Conservation (phyloP, 2,113 vertebrate genomes). For the Aix galericulata region DNA sequence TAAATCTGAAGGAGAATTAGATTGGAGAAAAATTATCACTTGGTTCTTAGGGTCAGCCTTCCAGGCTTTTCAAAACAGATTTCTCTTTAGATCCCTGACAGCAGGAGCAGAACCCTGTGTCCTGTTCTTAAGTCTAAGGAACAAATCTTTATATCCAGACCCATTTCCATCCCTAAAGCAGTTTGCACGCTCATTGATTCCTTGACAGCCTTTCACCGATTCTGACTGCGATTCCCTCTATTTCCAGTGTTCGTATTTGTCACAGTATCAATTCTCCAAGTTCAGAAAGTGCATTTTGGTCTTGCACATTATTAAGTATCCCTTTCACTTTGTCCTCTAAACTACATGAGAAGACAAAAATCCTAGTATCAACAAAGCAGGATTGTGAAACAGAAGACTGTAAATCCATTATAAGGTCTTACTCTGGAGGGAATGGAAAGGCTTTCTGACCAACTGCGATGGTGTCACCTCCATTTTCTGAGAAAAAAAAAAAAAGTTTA, state of each 20-base stretch:
- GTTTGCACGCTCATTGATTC: background rate
- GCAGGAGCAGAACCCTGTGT: background rate
- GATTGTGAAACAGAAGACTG: background rate
- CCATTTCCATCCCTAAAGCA: background rate
- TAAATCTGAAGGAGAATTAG: background rate
- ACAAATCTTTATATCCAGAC: background rate
- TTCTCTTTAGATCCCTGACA: background rate
- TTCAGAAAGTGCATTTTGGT: background rate
- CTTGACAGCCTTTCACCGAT: background rate
- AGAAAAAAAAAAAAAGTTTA: background rate
- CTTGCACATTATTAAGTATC: background rate
- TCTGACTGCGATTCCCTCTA: background rate
- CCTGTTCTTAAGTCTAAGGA: background rate
- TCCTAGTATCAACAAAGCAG: background rate
- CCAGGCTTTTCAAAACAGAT: background rate
- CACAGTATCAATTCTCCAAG: background rate
- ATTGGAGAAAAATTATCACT: background rate
- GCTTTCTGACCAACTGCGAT: background rate
- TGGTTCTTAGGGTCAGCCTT: background rate
- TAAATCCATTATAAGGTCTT: background rate
- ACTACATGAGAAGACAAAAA: background rate
- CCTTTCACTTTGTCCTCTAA: background rate
- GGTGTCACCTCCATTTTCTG: rapidly evolving
- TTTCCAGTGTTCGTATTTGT: background rate
- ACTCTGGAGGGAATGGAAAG: background rate